Evolutionary conservation across 2,888 invertebrate genomes (phyloP), one percentile per base, ranked within the genome.

Genomic region (Ennomos quercinarius): DNA sequence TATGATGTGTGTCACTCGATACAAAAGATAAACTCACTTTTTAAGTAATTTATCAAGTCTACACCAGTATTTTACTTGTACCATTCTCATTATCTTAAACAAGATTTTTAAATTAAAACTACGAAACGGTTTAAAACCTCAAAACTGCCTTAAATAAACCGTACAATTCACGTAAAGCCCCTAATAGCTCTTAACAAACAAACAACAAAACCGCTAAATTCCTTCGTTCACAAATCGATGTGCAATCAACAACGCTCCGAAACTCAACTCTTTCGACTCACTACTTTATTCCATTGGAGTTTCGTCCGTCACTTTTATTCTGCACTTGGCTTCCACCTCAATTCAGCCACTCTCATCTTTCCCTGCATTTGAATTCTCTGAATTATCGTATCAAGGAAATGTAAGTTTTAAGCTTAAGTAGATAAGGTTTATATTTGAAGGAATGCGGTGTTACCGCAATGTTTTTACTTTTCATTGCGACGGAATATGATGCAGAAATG

Each of bases 401-500:
- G 61, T 55, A 13, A 54, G 63, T 71, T 75, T 47, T 86, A 66
- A 12, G 0, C 0, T 10, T 0, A 5, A 2, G 9, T 27, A 0
- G 0, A 35, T 57, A 66, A 12, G 46, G 71, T 27, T 56, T 43
- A 42, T 12, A 64, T 67, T 74, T 0, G 54, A 0, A 0, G 10
- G 12, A 1, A 9, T 37, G 9, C 0, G 2, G 10, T 57, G 67
- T 73, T 70, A 76, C 81, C 81, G 85, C 83, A 86, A 81, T 89
- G 86, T 90, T 90, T 90, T 89, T 88, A 86, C 84, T 89, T 89
- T 89, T 88, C 88, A 88, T 90, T 87, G 87, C 88, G 80, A 80
- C 80, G 78, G 86, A 89, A 91, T 90, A 89, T 91, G 91, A 90
- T 88, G 89, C 85, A 89, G 87, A 86, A 89, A 89, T 91, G 85